Percentiles rank a stretch among this genome's conserved stretches.
Conservation (phyloP, 2,797 vertebrate species). For the Ctenopoma multispine region DNA sequence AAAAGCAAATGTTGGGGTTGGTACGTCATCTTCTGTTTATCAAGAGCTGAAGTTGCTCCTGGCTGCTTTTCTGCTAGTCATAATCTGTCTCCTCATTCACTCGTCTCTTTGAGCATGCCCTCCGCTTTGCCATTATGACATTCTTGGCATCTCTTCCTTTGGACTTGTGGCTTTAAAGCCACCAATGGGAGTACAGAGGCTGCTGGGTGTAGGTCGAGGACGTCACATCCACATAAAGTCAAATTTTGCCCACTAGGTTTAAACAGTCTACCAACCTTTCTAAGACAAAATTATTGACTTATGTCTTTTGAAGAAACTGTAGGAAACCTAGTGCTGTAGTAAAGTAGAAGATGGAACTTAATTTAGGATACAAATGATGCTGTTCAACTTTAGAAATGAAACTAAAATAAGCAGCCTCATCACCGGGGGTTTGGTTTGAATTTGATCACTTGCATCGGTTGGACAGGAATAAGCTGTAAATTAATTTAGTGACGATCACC, state of each 20-base stretch:
- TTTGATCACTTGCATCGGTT: too few relatives aligned
- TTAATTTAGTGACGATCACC: too few relatives aligned
- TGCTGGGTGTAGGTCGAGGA: constrained; percentile 21
- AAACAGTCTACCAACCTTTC: neutral
- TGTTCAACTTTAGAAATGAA: too few relatives aligned
- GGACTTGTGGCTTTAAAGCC: constrained; percentile 25
- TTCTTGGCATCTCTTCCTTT: constrained; percentile 18
- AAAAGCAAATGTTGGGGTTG: constrained; percentile 19
- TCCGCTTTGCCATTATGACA: constrained; percentile 14
- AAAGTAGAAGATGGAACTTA: neutral
- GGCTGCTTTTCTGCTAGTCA: constrained; percentile 27
- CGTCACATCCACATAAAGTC: constrained; percentile 28
- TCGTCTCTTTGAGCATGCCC: neutral
- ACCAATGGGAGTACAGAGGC: constrained; percentile 12
- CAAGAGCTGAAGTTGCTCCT: constrained; percentile 43
- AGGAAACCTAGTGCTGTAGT: neutral
- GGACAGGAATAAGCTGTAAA: too few relatives aligned
- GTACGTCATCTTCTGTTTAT: constrained; percentile 52
- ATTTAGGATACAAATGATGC: too few relatives aligned
- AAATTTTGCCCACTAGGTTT: constrained; percentile 16
- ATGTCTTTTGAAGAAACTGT: too few relatives aligned
- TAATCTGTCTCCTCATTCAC: constrained; percentile 4
- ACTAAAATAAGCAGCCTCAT: too few relatives aligned
- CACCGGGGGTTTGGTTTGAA: too few relatives aligned
- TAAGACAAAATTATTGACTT: neutral